Evolutionary conservation across 2,797 vertebrate species (phyloP), one percentile per base, ranked within the genome.

Genomic region (Neopelma chrysocephalum): DNA sequence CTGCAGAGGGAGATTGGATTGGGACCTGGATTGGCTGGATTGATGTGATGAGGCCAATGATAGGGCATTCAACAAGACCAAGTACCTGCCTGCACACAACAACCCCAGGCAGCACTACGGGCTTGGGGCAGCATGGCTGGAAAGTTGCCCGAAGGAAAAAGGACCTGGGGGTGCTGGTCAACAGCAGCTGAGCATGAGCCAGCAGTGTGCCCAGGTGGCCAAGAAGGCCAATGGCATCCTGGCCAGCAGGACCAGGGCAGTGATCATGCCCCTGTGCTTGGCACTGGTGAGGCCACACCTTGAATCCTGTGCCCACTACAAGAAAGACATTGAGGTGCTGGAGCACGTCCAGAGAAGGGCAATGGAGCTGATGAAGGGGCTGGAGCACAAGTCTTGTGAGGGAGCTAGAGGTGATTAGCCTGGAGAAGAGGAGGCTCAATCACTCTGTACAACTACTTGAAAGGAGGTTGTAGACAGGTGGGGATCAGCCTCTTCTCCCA

Each of bases 41-140:
- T 11, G 6, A 54, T 16, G 45, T 15, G 34, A 23, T 0, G 0
- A 82, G 20, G 51, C 32, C 47, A 60, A 3, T 3, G 43, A 23
- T 22, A 26, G 7, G 32, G 48, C 15, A 14, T n/a, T 53, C 26
- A 53, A 6, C 3, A 64, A 31, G 36, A 38, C 2, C 15, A 40
- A 7, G 45, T 25, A 26, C 0, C 6, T 3, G 11, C 11, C 64
- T 60, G 26, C 34, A 18, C 5, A 54, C 34, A 64, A 4, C 57
- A 48, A 22, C 10, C 32, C 34, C 51, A 15, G 8, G 15, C 4
- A 61, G 2, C 1, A 2, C 2, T 0, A 25, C 42, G 48, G 62
- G 15, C 34, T 56, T 25, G 13, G 45, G 27, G 0, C 25, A 64
- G 36, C n/a, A 10, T 7, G 38, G 10, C 43, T 64, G 65, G 14